These are phyloP conservation scores for Spodoptera picta DNA, from an alignment of 2,888 invertebrate species.

Conservation along the genomic window DNA sequence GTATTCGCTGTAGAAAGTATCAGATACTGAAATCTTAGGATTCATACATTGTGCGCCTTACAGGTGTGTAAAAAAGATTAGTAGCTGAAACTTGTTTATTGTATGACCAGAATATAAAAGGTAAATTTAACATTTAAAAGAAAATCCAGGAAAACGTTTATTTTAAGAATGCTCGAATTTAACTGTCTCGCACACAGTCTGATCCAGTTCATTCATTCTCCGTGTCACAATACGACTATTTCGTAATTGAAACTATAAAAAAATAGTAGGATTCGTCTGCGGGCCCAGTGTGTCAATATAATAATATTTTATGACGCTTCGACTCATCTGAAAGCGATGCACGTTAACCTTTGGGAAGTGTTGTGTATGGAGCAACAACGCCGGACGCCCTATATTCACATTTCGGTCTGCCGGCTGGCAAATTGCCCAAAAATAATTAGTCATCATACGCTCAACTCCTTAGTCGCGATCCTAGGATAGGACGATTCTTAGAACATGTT, in stretches of 20 bases:
- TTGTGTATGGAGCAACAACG: slow-evolving; percentile 61
- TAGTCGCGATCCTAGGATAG: slow-evolving; percentile 70
- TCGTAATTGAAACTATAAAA: slow-evolving; percentile 47
- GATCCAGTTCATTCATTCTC: slow-evolving; percentile 34
- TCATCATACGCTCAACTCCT: slow-evolving; percentile 72
- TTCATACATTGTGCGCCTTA: slow-evolving; percentile 35
- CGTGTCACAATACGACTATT: slow-evolving; percentile 32
- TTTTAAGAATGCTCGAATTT: slow-evolving; percentile 1
- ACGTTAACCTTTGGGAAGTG: slow-evolving; percentile 69
- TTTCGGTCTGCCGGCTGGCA: slow-evolving; percentile 74
- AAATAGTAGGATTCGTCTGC: slow-evolving; percentile 32
- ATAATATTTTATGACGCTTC: slow-evolving; percentile 55
- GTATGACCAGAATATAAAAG: no score
- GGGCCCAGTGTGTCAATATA: slow-evolving; percentile 44
- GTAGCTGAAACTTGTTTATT: neutral
- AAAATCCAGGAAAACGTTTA: no score
- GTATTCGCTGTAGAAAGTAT: slow-evolving; percentile 55
- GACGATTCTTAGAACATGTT: slow-evolving; percentile 68
- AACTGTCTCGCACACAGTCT: slow-evolving; percentile 11
- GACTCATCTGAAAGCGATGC: slow-evolving; percentile 57
- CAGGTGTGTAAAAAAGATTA: slow-evolving; percentile 29
- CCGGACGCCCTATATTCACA: slow-evolving; percentile 64
- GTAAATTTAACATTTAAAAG: no score
- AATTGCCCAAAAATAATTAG: slow-evolving; percentile 83
- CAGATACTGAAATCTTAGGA: slow-evolving; percentile 54